These are phyloP conservation scores for Therioaphis trifolii DNA, from an alignment of 2,888 invertebrate genomes.

Conservation along the genomic window DNA sequence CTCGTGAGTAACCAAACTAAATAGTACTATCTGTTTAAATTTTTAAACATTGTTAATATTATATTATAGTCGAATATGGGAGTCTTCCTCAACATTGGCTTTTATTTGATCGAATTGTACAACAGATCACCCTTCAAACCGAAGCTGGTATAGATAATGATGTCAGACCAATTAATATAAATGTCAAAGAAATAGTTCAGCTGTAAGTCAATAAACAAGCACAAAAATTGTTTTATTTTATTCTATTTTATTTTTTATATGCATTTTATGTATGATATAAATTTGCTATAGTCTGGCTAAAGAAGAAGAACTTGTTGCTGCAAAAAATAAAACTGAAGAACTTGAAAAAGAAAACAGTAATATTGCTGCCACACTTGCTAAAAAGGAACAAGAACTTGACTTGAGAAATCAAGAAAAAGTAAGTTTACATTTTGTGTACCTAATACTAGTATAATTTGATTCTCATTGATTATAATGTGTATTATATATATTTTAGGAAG, in stretches of 20 bases:
- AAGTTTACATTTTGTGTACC: constrained; percentile 56
- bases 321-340: constrained; percentile 86
- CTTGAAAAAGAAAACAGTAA: constrained; percentile 90
- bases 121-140: constrained; percentile 90
- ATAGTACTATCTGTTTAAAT: not conserved
- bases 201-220: constrained; percentile 68
- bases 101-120: constrained; percentile 91
- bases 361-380: constrained; percentile 85
- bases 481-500: constrained; percentile 73
- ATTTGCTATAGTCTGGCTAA: constrained; percentile 77
- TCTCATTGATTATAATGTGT: not conserved
- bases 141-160: constrained; percentile 82
- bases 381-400: constrained; percentile 89
- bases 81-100: constrained; percentile 93
- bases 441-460: not conserved
- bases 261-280: not conserved
- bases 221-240: constrained; percentile 1
- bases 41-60: constrained; percentile 27
- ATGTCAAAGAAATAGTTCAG: constrained; percentile 90
- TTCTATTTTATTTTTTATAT: not conserved
- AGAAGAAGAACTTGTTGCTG: constrained; percentile 90
- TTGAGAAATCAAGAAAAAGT: constrained; percentile 87
- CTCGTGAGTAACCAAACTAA: constrained; percentile 64
- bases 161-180: constrained; percentile 85
- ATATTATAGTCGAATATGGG: constrained; percentile 80